Base-by-base conservation (phyloP, 2,888 invertebrate species). In the Oxycera nigricornis region DNA sequence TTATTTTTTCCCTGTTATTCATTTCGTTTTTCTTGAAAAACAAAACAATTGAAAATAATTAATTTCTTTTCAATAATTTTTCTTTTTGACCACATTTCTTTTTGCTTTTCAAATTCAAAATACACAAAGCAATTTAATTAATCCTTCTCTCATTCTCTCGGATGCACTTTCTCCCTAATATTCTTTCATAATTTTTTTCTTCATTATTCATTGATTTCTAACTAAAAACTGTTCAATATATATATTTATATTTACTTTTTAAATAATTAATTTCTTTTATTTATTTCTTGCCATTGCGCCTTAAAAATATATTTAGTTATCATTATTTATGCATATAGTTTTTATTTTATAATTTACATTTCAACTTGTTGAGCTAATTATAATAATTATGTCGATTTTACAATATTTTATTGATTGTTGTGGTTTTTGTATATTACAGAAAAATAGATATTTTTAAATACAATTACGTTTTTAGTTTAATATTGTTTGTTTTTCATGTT, bases 1-100 rank as follows among this genome's bases (percentile, higher is more conserved):
- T 50, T 52, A 52, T 28, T 68, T 68, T 68, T 68, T 68, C 68
- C 68, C 68, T 68, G 68, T 68, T 68, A 68, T 50, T 67, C 26
- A 41, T 68, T 50, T 68, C 68, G 39, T 68, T 68, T 50, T 68
- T 50, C 50, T 68, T 52, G n/a, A n/a, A n/a, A n/a, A n/a, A n/a
- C 52, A 50, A 46, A 46, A 55, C 20, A 68, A 50, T 68, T 30
- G 28, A 17, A 52, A 41, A 68, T 68, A 68, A 30, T 68, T 68
- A 46, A 17, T 20, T 50, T 46, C 28, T 68, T 52, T 50, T 68
- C 46, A n/a, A 62, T 61, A 11, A 7, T 31, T 22, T 39, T 68
- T 26, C 52, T 46, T 52, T 68, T 55, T 24, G 7, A 31, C 17
- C 7, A 55, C 20, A 62, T 35, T 35, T 62, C 28, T 30, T n/a